These are phyloP conservation scores for Pyrocoelia pectoralis DNA, from an alignment of 2,888 invertebrate genomes.

Conservation along the genomic window DNA sequence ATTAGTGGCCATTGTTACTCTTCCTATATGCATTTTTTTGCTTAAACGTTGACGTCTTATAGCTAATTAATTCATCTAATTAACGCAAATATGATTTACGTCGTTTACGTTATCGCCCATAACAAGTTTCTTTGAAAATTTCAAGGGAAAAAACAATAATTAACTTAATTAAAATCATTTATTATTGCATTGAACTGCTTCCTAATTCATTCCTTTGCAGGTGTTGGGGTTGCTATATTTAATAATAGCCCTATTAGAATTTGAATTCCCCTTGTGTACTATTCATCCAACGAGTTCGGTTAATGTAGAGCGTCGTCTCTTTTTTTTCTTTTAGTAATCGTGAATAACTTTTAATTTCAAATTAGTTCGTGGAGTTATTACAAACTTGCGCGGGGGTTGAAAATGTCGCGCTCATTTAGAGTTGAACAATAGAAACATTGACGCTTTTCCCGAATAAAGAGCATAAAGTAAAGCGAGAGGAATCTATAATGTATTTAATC, in stretches of 20 bases:
- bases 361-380: too few relatives aligned
- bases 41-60: too few relatives aligned
- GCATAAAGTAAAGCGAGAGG: too few relatives aligned
- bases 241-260: conserved; percentile 37
- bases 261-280: conserved; percentile 25
- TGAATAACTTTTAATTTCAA: too few relatives aligned
- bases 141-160: conserved; percentile 15
- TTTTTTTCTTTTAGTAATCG: not conserved
- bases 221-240: conserved; percentile 37
- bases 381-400: too few relatives aligned
- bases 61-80: not conserved
- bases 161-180: conserved; percentile 31
- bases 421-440: too few relatives aligned
- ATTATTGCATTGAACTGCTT: conserved; percentile 44
- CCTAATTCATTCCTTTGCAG: conserved; percentile 46
- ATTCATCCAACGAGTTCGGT: conserved; percentile 21
- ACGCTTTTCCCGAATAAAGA: too few relatives aligned
- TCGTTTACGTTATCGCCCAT: too few relatives aligned
- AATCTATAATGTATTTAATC: conserved; percentile 15
- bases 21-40: too few relatives aligned
- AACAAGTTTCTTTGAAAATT: too few relatives aligned
- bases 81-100: not conserved
- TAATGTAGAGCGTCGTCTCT: conserved; percentile 24
- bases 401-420: too few relatives aligned
- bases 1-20: too few relatives aligned